phyloP scores from a whole-genome alignment of 1,140 invertebrate genomes.

The Sitobion miscanthi region DNA sequence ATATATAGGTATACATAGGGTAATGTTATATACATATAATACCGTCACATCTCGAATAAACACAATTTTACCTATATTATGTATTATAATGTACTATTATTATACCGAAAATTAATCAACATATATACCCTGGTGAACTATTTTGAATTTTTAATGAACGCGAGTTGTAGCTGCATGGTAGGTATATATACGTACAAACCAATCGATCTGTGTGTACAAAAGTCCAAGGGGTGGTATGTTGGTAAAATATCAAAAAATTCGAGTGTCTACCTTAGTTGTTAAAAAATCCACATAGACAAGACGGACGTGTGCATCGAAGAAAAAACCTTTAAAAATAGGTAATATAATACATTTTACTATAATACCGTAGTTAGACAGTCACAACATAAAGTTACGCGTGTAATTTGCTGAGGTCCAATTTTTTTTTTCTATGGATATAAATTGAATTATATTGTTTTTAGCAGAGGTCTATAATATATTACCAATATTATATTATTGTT shows the following conservation, averaged over 20 bases:
- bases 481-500: not conserved
- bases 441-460: not conserved
- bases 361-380: not conserved
- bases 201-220: not conserved
- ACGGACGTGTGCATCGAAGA: not conserved
- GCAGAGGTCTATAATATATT: not conserved
- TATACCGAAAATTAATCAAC: not conserved
- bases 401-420: not conserved
- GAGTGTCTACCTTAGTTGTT: not conserved
- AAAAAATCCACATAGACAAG: not conserved
- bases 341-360: not conserved
- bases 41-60: not conserved
- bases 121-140: not conserved
- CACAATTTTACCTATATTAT: not conserved
- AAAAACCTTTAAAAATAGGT: not conserved
- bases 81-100: not conserved
- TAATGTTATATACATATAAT: not conserved
- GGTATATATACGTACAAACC: not conserved
- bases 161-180: not conserved
- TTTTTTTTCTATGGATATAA: not conserved
- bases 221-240: not conserved
- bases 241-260: not conserved
- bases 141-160: conserved; percentile 3
- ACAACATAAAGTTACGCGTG: not conserved
- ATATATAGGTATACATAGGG: no score